These are phyloP conservation scores for Butorides virescens DNA, from an alignment of 2,113 vertebrate species.

Conservation along the genomic window DNA sequence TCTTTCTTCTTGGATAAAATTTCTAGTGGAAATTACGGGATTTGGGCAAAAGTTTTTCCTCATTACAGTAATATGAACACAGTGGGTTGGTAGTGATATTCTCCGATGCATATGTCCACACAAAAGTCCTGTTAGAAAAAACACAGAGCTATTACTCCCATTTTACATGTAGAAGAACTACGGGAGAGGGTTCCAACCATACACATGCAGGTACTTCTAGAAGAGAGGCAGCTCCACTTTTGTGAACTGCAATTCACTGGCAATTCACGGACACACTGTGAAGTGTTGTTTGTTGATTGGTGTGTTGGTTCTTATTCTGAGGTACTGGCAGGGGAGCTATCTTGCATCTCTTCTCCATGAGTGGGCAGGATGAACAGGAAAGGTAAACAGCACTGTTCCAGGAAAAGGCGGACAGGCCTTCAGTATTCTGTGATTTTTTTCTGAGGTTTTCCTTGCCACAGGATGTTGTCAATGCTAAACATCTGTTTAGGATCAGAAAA, in stretches of 20 bases:
- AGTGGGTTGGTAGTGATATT: neutral
- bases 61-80: neutral
- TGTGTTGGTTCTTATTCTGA: neutral
- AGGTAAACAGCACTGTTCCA: neutral
- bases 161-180: neutral
- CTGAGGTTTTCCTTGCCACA: neutral
- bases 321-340: neutral
- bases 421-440: neutral
- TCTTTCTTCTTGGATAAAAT: neutral
- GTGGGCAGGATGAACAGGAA: neutral
- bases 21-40: neutral
- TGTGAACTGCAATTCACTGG: neutral
- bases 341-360: neutral
- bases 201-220: neutral
- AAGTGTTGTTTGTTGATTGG: neutral
- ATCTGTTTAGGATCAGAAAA: neutral
- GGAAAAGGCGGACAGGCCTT: neutral
- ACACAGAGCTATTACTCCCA: neutral
- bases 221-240: neutral
- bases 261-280: neutral
- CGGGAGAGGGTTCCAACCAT: accelerated
- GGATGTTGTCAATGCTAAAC: neutral
- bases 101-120: neutral
- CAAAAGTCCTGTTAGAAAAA: neutral
- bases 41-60: neutral